Conservation (phyloP, 2,797 vertebrate species). For the Apogon hyalosoma region DNA sequence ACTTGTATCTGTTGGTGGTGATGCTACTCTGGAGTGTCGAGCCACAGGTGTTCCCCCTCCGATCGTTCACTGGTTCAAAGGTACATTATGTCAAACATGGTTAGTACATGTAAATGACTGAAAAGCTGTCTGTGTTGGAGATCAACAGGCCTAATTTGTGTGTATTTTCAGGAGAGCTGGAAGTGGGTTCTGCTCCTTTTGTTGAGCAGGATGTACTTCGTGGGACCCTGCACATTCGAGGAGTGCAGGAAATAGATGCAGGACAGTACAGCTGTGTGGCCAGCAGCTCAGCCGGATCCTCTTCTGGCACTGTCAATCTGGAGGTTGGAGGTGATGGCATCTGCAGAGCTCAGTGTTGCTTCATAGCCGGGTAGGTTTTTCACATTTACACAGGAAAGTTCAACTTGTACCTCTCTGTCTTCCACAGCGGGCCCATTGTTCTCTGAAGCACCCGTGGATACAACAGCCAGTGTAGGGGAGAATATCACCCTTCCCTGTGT, state of each 20-base stretch:
- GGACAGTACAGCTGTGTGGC: conserved; percentile 89
- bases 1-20: conserved; percentile 82
- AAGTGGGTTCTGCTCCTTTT: conserved; percentile 76
- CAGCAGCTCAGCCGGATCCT: conserved; percentile 78
- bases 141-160: not conserved
- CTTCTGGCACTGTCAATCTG: conserved; percentile 81
- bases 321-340: conserved; percentile 88
- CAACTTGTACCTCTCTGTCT: conserved; percentile 8
- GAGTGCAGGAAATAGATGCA: conserved; percentile 83
- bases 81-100: conserved; percentile 70
- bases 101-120: not conserved
- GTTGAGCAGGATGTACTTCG: conserved; percentile 73
- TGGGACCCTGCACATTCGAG: conserved; percentile 83
- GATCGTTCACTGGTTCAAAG: conserved; percentile 90
- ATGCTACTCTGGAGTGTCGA: conserved; percentile 86
- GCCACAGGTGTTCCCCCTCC: conserved; percentile 86
- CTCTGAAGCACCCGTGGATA: conserved; percentile 79
- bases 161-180: conserved; percentile 83
- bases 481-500: conserved; percentile 85
- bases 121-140: conserved; percentile 1
- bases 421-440: conserved; percentile 87
- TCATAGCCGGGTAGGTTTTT: not conserved
- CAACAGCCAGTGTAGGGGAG: conserved; percentile 80
- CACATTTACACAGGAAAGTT: conserved; percentile 35
- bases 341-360: conserved; percentile 9